Evolutionary conservation across 2,797 vertebrate species (phyloP), one percentile per base, ranked within the genome.

Genomic region (Graptemys geographica): DNA sequence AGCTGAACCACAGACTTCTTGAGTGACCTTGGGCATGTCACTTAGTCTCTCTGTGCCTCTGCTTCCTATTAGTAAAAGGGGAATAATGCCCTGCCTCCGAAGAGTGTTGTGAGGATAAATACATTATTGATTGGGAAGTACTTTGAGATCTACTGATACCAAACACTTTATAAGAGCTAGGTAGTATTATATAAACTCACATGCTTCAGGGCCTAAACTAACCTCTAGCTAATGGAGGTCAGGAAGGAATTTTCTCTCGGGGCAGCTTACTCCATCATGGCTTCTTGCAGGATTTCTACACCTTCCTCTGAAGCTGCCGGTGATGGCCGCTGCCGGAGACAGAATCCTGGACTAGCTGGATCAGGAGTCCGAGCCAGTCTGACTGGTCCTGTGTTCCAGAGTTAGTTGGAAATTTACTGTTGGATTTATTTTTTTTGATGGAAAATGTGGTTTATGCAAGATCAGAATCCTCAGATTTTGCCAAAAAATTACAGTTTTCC

Each of bases 211-310:
- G 27, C 27, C 16, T 15, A 0, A 0, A n/a, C 33, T 78, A 47
- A 87, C n/a, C 44, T n/a, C 33, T n/a, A 28, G 79, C 49, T 21
- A 51, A n/a, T 41, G 13, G 4, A 51, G 56, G 53, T 65, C 16
- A 81, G 76, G 72, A 65, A 72, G 6, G 11, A 52, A 56, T 0
- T 0, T 19, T 53, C 21, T 23, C n/a, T 13, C 8, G 31, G n/a
- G 37, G 28, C 74, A 74, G 19, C 18, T 52, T 59, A 83, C 27
- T 3, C 15, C 44, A 3, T 72, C 55, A 41, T 0, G 0, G 1
- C 47, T 9, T 92, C 81, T 51, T 49, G 1, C 41, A 51, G 21
- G 25, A 51, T 81, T 94, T 83, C 12, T 81, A 16, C 9, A 10
- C 6, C 76, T 90, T 44, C 56, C 13, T 31, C 59, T 81, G 52